phyloP scores from a whole-genome alignment of 2,888 invertebrate genomes.

The Calameuta filiformis region DNA sequence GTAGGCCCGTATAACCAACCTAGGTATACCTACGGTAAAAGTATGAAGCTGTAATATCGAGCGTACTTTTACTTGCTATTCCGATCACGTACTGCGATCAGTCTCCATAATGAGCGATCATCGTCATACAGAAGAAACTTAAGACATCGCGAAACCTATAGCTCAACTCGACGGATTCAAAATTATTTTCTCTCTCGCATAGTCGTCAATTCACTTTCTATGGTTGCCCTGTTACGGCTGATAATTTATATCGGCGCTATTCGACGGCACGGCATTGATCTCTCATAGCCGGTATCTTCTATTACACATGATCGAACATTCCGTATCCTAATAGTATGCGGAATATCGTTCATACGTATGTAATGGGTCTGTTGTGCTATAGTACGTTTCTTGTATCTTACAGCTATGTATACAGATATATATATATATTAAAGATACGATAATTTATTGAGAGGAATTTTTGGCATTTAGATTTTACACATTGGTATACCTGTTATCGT shows the following conservation, averaged over 20 bases:
- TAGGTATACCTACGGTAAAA: slow-evolving; percentile 42
- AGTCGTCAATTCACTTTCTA: not conserved
- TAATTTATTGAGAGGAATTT: not conserved
- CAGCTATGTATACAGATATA: not conserved
- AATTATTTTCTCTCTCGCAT: not conserved
- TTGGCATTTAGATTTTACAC: not conserved
- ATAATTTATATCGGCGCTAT: not conserved
- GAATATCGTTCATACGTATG: not conserved
- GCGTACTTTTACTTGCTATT: slow-evolving; percentile 34
- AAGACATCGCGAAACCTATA: not conserved
- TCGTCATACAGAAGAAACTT: not conserved
- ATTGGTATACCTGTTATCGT: not conserved
- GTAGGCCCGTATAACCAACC: slow-evolving; percentile 11
- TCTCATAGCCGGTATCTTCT: not conserved
- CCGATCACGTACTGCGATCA: slow-evolving; percentile 29
- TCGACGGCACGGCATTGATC: not conserved
- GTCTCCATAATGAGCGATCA: slow-evolving; percentile 16
- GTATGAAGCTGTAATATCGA: slow-evolving; percentile 26
- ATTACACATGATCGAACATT: not conserved
- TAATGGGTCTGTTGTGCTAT: not conserved
- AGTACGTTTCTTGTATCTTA: not conserved
- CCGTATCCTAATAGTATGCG: not conserved
- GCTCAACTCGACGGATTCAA: not conserved
- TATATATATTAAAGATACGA: not conserved
- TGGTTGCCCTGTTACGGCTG: not conserved